Evolutionary conservation across 2,888 invertebrate species (phyloP).

Genomic region (Pecten maximus): DNA sequence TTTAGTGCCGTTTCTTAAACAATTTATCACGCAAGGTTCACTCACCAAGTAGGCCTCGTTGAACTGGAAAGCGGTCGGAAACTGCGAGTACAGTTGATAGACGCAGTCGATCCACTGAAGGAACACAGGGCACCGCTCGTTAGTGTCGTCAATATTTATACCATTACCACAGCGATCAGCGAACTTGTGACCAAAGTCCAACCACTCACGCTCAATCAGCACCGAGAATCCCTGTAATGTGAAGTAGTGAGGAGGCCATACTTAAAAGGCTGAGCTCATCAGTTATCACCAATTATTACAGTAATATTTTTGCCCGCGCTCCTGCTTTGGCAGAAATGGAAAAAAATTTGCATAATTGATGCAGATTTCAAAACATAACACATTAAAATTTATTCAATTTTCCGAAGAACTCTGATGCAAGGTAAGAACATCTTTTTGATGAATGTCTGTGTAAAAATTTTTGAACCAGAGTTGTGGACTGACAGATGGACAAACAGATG

Average conservation of each 20-base stretch:
- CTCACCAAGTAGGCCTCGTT: slow-evolving; percentile 95
- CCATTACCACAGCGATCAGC: slow-evolving; percentile 91
- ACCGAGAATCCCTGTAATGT: slow-evolving; percentile 92
- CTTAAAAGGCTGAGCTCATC: too few relatives aligned
- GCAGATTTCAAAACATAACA: too few relatives aligned
- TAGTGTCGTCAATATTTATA: slow-evolving; percentile 90
- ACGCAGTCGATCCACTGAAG: slow-evolving; percentile 98
- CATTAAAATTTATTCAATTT: too few relatives aligned
- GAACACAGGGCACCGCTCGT: slow-evolving; percentile 98
- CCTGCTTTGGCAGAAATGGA: too few relatives aligned
- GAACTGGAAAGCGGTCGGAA: slow-evolving; percentile 97
- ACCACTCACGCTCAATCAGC: slow-evolving; percentile 97
- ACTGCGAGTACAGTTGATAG: slow-evolving; percentile 94
- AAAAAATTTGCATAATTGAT: too few relatives aligned
- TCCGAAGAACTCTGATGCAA: too few relatives aligned
- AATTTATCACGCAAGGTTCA: slow-evolving; percentile 63
- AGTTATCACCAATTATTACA: too few relatives aligned
- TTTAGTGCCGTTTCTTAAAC: not conserved
- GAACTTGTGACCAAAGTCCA: slow-evolving; percentile 99
- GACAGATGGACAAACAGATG: too few relatives aligned
- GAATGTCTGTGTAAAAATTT: too few relatives aligned
- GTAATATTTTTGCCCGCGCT: too few relatives aligned
- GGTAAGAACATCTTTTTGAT: too few relatives aligned
- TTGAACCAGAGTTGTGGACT: too few relatives aligned
- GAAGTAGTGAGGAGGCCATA: not conserved